Evolutionary conservation across 2,888 invertebrate genomes (phyloP).

Genomic region (Leptarthrus brevirostris): DNA sequence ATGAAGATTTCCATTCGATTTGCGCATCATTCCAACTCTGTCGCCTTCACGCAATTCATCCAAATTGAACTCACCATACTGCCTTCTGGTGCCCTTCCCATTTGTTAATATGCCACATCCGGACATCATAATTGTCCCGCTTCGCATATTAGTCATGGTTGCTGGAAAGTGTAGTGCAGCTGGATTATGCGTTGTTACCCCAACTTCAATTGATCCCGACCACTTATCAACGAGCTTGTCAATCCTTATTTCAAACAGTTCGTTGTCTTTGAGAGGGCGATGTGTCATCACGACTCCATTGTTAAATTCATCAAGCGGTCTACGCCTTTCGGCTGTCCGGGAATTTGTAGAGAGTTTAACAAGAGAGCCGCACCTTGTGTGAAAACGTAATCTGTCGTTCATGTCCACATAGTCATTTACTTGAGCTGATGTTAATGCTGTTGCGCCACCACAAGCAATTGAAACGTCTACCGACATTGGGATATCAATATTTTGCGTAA

Average conservation of each 20-base stretch:
- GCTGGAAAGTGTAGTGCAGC: constrained; percentile 90
- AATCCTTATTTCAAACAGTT: constrained; percentile 94
- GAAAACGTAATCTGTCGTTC: constrained; percentile 82
- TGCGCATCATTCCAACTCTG: constrained; percentile 90
- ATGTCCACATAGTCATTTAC: constrained; percentile 62
- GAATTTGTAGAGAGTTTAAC: constrained; percentile 86
- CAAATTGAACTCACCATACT: constrained; percentile 93
- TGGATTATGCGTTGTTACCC: constrained; percentile 94
- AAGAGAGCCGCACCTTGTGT: constrained; percentile 87
- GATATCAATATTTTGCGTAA: constrained; percentile 64
- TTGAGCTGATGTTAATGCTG: constrained; percentile 1
- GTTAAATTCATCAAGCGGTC: constrained; percentile 93
- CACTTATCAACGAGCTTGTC: constrained; percentile 94
- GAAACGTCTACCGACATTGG: constrained; percentile 61
- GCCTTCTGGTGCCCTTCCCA: constrained; percentile 91
- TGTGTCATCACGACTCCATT: constrained; percentile 97
- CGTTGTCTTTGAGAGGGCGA: constrained; percentile 85
- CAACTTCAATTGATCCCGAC: constrained; percentile 81
- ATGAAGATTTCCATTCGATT: constrained; percentile 85
- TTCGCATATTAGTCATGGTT: constrained; percentile 97
- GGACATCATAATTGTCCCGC: constrained; percentile 95
- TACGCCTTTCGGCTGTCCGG: constrained; percentile 86
- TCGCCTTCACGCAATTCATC: constrained; percentile 94
- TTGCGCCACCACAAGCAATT: constrained; percentile 24
- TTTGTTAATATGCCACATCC: constrained; percentile 96